Percentiles rank a stretch among this genome's conserved stretches.
Evolutionary conservation across 1,140 invertebrate genomes (phyloP).

Genomic region (Heliothis subflexa): DNA sequence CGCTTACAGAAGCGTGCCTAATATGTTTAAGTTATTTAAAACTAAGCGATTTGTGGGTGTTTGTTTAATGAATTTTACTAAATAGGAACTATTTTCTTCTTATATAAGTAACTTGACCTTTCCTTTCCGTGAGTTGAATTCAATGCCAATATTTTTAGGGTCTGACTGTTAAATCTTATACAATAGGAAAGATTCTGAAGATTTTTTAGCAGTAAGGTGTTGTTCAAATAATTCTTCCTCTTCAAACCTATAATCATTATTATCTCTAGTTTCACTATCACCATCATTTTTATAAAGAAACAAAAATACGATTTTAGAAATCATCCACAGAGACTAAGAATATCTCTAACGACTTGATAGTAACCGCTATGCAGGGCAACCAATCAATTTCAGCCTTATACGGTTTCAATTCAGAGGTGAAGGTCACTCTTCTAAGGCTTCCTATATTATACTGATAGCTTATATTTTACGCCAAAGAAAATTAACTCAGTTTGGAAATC

Average conservation of each 20-base stretch:
- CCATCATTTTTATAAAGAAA: too few species aligned
- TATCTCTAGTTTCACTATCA: too few species aligned
- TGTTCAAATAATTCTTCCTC: too few species aligned
- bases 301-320: too few species aligned
- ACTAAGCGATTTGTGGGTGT: too few species aligned
- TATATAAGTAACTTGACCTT: not conserved
- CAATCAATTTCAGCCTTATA: slow-evolving; percentile 22
- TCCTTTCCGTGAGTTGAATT: not conserved
- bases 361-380: slow-evolving; percentile 8
- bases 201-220: too few species aligned
- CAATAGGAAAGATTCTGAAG: not conserved
- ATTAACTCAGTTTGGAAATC: not conserved
- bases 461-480: slow-evolving; percentile 8
- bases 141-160: too few species aligned
- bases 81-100: too few species aligned
- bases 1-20: not conserved
- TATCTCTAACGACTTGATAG: too few species aligned
- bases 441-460: slow-evolving; percentile 2
- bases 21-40: not conserved
- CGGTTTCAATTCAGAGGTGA: slow-evolving; percentile 20
- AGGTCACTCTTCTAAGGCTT: slow-evolving; percentile 24
- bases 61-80: too few species aligned
- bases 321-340: too few species aligned
- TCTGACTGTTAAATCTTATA: not conserved
- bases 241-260: too few species aligned